These are phyloP conservation scores for Athene cunicularia DNA, from an alignment of 2,113 vertebrate species.

Conservation along the genomic window DNA sequence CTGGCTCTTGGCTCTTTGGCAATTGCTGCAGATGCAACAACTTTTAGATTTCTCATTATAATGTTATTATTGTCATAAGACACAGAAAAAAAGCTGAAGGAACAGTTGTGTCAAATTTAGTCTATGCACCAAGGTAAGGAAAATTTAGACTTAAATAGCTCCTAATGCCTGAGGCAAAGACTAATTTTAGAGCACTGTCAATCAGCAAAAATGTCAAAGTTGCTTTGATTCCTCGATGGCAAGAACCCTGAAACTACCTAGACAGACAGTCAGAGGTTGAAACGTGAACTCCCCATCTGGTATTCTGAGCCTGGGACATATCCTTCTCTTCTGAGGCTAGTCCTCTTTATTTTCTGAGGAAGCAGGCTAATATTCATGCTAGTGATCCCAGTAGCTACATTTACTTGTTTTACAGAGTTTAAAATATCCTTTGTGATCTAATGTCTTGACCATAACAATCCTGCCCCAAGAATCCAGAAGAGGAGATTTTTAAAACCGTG, in stretches of 20 bases:
- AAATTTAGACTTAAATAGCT: constrained; percentile 19
- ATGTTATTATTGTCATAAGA: constrained; percentile 25
- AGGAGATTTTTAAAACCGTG: neutral
- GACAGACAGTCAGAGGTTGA: neutral
- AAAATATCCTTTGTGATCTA: neutral
- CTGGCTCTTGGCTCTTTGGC: constrained; percentile 6
- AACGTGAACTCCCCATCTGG: neutral
- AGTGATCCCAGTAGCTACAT: neutral
- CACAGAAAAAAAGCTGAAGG: neutral
- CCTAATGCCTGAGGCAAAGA: neutral
- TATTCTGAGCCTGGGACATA: neutral
- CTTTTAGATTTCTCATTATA: constrained; percentile 29
- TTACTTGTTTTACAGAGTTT: neutral
- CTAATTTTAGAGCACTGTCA: constrained; percentile 23
- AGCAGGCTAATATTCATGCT: neutral
- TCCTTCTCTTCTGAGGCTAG: neutral
- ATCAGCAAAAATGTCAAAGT: neutral
- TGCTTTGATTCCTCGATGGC: neutral
- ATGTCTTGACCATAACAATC: neutral
- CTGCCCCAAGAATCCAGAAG: neutral
- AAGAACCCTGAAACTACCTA: neutral
- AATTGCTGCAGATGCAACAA: neutral
- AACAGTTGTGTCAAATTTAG: neutral
- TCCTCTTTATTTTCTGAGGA: neutral
- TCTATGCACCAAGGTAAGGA: neutral